Base-by-base conservation (phyloP, 2,113 vertebrate species). In the Semicossyphus pulcher region DNA sequence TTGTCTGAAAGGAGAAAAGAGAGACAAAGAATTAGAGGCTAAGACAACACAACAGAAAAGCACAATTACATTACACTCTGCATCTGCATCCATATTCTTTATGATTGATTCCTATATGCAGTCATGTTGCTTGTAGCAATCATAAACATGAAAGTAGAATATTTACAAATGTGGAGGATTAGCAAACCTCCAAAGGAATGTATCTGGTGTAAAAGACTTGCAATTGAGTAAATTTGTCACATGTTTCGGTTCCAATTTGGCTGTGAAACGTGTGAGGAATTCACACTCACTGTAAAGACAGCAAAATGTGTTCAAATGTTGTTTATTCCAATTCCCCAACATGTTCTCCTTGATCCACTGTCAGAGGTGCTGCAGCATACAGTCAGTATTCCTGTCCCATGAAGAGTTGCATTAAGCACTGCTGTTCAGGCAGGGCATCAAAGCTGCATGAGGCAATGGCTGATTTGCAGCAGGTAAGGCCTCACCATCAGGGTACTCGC, bases 1-100 rank as follows among this genome's bases (percentile, higher is more conserved):
- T 98, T 98, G 95, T 97, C 97, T 99, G 95, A 31, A 64, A 80
- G 26, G 23, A 52, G 2, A 9, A 88, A 42, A 49, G 21, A 63
- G 42, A 59, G 15, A 71, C 7, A 60, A 4, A 53, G 2, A 26
- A 42, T 48, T 7, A 44, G 58, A 28, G 32, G 9, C 3, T 37
- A 5, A 21, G 18, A 56, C 14, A 59, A 29, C 21, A 52, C 3
- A 11, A 61, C 5, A 32, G 9, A 15, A 36, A 52, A 21, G 21
- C 7, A 10, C 7, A 31, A 58, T 48, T 20, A 9, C 36, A 28
- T 36, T 51, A n/a, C 11, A 9, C 3, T 47, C 16, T 14, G 31
- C 56, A 41, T 47, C 15, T 41, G 10, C 25, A 18, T 15, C 21
- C 20, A 7, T 23, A 3, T 12, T 29, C 23, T 53, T 39, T 23